Evolutionary conservation across 1,140 invertebrate genomes (phyloP).

Genomic region (Artemia franciscana): DNA sequence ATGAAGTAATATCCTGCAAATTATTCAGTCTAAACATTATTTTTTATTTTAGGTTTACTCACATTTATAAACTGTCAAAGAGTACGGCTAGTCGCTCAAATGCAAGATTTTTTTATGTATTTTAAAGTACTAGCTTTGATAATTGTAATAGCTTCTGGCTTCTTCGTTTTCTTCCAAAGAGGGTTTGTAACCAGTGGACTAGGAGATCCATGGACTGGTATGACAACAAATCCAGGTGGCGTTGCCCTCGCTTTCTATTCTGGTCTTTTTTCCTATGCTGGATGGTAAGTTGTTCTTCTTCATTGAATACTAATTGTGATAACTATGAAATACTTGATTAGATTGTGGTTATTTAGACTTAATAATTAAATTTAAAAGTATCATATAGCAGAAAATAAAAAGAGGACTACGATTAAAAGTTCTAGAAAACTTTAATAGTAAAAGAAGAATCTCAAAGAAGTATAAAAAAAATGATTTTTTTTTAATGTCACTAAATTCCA

Average conservation of each 20-base stretch:
- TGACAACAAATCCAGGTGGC: slow-evolving; percentile 24
- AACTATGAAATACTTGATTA: no score
- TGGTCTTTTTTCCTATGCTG: slow-evolving; percentile 41
- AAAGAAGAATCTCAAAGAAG: no score
- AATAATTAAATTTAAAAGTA: no score
- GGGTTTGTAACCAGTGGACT: slow-evolving; percentile 25
- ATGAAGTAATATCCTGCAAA: slow-evolving; percentile 1
- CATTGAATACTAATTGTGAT: no score
- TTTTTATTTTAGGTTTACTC: slow-evolving; percentile 45
- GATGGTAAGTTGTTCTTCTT: no score
- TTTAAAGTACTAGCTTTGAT: slow-evolving; percentile 75
- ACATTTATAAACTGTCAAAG: slow-evolving; percentile 87
- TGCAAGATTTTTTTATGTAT: slow-evolving; percentile 79
- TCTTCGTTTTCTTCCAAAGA: slow-evolving; percentile 27
- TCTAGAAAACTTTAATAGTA: no score
- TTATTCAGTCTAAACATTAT: slow-evolving; percentile 4
- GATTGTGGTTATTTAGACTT: no score
- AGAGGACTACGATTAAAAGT: no score
- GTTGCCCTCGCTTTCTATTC: slow-evolving; percentile 36
- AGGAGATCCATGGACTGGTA: slow-evolving; percentile 27
- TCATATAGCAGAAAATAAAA: no score
- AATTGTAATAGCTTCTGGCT: slow-evolving; percentile 64
- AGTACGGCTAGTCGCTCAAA: slow-evolving; percentile 77
- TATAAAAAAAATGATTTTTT: no score
- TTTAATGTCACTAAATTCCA: no score